Base-by-base conservation (phyloP, 2,113 vertebrate species). In the Prunella himalayana region DNA sequence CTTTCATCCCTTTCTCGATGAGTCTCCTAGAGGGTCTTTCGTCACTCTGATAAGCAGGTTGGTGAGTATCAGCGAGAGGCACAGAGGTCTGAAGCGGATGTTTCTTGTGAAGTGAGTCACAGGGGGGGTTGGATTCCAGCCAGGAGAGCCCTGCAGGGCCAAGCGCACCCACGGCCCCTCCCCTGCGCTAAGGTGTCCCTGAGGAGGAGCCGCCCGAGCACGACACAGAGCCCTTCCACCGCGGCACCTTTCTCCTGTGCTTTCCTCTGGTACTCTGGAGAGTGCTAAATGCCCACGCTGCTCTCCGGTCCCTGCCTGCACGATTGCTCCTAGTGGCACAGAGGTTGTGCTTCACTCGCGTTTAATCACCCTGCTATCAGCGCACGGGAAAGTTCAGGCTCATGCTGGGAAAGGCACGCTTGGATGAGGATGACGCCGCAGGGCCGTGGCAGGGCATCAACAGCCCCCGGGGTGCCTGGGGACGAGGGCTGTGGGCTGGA, bases 91-190 rank as follows among this genome's bases (percentile, higher is more conserved):
- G 57, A 78, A 71, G 66, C 3, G 17, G 91, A 86, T 93, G 59
- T 70, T 85, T 75, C 79, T 53, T 49, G 65, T 25, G 80, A 47
- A 45, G 51, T 92, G 93, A 93, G 51, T 95, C 88, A 83, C 27
- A 3, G 16, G 37, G 39, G 72, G 72, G 37, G 61, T 41, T 91
- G 81, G 92, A 47, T 80, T 81, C 49, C 64, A 71, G 71, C 79
- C 73, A 64, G 95, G 31, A 72, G 44, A 69, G 59, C 65, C 33
- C 27, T 39, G 69, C 72, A n/a, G 53, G 73, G 16, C 16, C 19
- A 53, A 45, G 22, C 5, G 1, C 79, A 70, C 20, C 0, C 1
- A 16, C 0, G 0, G 59, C 28, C 70, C 31, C 54, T 41, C 30
- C 60, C 61, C n/a, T n/a, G 41, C 20, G 10, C 16, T 8, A 0